Percentiles rank a stretch among this genome's conserved stretches.
phyloP scores from a whole-genome alignment of 2,797 vertebrate species.

The Chelon labrosus region DNA sequence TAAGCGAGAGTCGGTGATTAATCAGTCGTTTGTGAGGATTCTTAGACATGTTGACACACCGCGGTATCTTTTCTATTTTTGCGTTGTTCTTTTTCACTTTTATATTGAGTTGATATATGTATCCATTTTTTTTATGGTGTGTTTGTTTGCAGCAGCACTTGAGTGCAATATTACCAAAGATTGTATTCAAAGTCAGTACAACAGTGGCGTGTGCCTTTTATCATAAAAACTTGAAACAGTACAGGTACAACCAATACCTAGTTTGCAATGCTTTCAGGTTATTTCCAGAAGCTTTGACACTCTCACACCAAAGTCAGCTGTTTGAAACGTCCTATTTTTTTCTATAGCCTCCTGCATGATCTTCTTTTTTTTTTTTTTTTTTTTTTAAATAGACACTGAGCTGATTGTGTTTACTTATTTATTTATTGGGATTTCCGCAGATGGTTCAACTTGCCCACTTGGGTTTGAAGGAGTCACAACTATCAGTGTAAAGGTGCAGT shows the following conservation, averaged over 20 bases:
- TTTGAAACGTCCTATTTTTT: slow-evolving; percentile 41
- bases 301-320: slow-evolving; percentile 52
- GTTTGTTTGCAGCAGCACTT: slow-evolving; percentile 47
- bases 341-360: slow-evolving; percentile 65
- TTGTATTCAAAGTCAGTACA: slow-evolving; percentile 49
- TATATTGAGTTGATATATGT: slow-evolving; percentile 82
- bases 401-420: slow-evolving; percentile 60
- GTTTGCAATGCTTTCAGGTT: slow-evolving; percentile 44
- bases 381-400: slow-evolving; percentile 33
- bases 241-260: slow-evolving; percentile 42
- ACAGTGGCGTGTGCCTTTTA: slow-evolving; percentile 65
- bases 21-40: slow-evolving; percentile 44
- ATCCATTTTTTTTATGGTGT: slow-evolving; percentile 46
- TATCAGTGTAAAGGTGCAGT: slow-evolving; percentile 29
- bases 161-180: slow-evolving; percentile 72
- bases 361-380: slow-evolving; percentile 23
- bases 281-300: slow-evolving; percentile 23
- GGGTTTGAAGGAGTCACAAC: slow-evolving; percentile 24
- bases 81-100: slow-evolving; percentile 83
- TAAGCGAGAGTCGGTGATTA: slow-evolving; percentile 29
- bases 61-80: slow-evolving; percentile 69
- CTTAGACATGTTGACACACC: slow-evolving; percentile 59
- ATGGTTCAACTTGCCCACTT: slow-evolving; percentile 47
- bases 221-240: slow-evolving; percentile 61
- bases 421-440: slow-evolving; percentile 62